Evolutionary conservation across 2,888 invertebrate species (phyloP).

Genomic region (Camponotus fellah): DNA sequence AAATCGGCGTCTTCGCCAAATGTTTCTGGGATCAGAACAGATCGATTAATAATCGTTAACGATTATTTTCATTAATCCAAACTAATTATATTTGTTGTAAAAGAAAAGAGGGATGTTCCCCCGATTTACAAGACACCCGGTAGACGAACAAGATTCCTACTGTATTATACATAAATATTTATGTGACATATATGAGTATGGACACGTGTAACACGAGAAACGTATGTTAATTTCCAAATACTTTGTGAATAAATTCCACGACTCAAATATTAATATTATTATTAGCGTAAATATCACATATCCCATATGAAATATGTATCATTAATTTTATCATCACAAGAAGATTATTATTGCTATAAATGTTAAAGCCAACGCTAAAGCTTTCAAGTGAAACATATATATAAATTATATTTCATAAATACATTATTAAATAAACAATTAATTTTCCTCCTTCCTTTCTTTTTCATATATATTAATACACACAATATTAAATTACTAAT

Average conservation of each 20-base stretch:
- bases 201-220: neutral
- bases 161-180: neutral
- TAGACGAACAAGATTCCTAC: neutral
- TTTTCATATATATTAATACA: too few relatives aligned
- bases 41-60: constrained; percentile 63
- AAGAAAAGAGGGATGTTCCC: neutral
- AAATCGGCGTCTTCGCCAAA: constrained; percentile 72
- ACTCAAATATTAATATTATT: neutral
- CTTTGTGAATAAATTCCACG: neutral
- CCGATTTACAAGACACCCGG: neutral
- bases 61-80: constrained; percentile 58
- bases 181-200: neutral
- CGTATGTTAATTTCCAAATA: neutral
- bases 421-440: too few relatives aligned
- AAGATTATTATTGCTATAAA: neutral
- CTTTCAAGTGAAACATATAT: neutral
- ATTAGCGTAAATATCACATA: neutral
- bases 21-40: constrained; percentile 75
- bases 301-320: neutral
- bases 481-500: too few relatives aligned
- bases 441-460: too few relatives aligned
- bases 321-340: neutral
- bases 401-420: too few relatives aligned
- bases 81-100: constrained; percentile 12
- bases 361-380: neutral